A percentile compares a stretch with the other conserved stretches of the same genome.
These are phyloP conservation scores for Abrostola tripartita DNA, from an alignment of 2,888 invertebrate species.

Conservation along the genomic window DNA sequence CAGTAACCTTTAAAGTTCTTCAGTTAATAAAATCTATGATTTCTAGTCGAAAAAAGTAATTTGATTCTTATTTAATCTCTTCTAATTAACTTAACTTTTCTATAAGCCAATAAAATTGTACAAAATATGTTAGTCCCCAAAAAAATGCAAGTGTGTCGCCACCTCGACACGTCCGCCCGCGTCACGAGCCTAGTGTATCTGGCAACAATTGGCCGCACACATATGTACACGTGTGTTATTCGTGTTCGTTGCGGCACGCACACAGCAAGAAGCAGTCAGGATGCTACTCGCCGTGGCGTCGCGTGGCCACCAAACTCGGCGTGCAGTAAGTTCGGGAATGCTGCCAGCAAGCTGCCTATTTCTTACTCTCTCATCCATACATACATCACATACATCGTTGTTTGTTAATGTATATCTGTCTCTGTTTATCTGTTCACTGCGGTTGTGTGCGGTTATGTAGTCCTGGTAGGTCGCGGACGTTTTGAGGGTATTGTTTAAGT, in stretches of 20 bases:
- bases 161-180: constrained; percentile 66
- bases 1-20: no score
- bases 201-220: constrained; percentile 63
- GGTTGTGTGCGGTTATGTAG: constrained; percentile 55
- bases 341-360: constrained; percentile 73
- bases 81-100: background rate
- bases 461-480: constrained; percentile 59
- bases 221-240: constrained; percentile 84
- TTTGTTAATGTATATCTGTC: constrained; percentile 63
- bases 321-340: constrained; percentile 94
- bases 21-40: no score
- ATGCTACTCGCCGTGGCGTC: constrained; percentile 97
- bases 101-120: background rate
- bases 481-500: constrained; percentile 18
- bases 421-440: constrained; percentile 57
- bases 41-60: no score
- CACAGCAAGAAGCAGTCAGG: constrained; percentile 90
- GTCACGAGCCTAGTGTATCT: constrained; percentile 47
- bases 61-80: no score
- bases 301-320: constrained; percentile 97
- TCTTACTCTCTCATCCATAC: constrained; percentile 77
- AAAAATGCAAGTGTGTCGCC: constrained; percentile 18
- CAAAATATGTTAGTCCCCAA: background rate
- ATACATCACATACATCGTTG: constrained; percentile 75
- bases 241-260: constrained; percentile 65